These are phyloP conservation scores for Ursus arctos DNA, from an alignment of 2,113 vertebrate genomes.

Conservation along the genomic window DNA sequence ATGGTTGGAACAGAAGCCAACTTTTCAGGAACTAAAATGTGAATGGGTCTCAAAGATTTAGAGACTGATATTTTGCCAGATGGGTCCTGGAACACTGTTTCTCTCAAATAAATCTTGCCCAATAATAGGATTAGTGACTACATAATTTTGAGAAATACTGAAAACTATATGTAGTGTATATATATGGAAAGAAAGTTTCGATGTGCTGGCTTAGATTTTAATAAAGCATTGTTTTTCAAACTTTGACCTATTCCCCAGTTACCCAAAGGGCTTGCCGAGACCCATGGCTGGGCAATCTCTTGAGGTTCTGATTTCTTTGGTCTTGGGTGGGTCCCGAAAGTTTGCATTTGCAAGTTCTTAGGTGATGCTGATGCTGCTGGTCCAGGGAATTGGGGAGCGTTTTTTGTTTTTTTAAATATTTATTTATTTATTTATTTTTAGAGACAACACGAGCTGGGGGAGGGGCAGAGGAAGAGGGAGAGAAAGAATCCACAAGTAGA, in stretches of 20 bases:
- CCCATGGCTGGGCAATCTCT: background rate
- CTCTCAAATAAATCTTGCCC: constrained; percentile 42
- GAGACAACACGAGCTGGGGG: background rate
- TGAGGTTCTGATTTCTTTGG: background rate
- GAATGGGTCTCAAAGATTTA: background rate
- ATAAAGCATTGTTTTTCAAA: background rate
- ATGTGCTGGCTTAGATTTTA: constrained; percentile 5
- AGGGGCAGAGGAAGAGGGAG: background rate
- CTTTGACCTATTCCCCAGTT: background rate
- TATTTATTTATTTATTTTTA: background rate
- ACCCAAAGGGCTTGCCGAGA: background rate
- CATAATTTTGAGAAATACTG: constrained; percentile 28
- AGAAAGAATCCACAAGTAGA: background rate
- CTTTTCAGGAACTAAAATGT: constrained; percentile 32
- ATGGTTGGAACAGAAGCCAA: background rate
- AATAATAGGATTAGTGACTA: background rate
- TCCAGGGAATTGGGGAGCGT: background rate
- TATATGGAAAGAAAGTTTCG: background rate
- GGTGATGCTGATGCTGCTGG: background rate
- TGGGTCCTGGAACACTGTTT: background rate
- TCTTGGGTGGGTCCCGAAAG: constrained; percentile 26
- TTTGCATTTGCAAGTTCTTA: background rate
- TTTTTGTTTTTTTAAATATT: background rate
- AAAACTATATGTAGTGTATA: background rate
- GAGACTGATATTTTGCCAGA: background rate